Evolutionary conservation across 2,797 vertebrate genomes (phyloP), one percentile per base, ranked within the genome.

Genomic region (Borostomias antarcticus): DNA sequence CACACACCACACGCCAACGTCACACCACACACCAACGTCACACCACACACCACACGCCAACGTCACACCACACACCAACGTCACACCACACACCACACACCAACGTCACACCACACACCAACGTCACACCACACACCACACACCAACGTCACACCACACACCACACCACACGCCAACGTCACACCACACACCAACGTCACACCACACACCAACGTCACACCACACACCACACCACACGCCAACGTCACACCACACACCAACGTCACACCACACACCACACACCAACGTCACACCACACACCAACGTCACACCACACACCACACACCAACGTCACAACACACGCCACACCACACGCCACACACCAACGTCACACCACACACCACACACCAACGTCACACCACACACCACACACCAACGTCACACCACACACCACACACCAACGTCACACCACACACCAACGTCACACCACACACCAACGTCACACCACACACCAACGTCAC

Each of bases 301-400:
- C n/a, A n/a, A n/a, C n/a, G 82, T 45, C 54, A 4, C 64, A 10
- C 33, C 3, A 72, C 5, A 17, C n/a, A 30, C 70, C 21, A 58
- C 0, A 54, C 25, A 61, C 40, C 17, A 58, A 5, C 17, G 8
- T 35, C 26, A 45, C 35, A 2, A 23, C 54, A 17, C 15, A 32
- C 25, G n/a, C n/a, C n/a, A n/a, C n/a, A n/a, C n/a, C n/a, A n/a
- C n/a, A n/a, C n/a, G n/a, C n/a, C n/a, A n/a, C n/a, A n/a, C n/a
- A n/a, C n/a, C n/a, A n/a, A 32, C 28, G 82, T 45, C 54, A 4
- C 64, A 10, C 33, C 3, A 72, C 5, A 17, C n/a, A 30, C 70
- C 21, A 58, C 0, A 54, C 25, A 61, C 40, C 17, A 58, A 5
- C 17, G 8, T 35, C 26, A 45, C 35, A 2, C 8, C 54, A 17